Base-by-base conservation (phyloP, 2,888 invertebrate genomes). In the Drosophila meridiana region DNA sequence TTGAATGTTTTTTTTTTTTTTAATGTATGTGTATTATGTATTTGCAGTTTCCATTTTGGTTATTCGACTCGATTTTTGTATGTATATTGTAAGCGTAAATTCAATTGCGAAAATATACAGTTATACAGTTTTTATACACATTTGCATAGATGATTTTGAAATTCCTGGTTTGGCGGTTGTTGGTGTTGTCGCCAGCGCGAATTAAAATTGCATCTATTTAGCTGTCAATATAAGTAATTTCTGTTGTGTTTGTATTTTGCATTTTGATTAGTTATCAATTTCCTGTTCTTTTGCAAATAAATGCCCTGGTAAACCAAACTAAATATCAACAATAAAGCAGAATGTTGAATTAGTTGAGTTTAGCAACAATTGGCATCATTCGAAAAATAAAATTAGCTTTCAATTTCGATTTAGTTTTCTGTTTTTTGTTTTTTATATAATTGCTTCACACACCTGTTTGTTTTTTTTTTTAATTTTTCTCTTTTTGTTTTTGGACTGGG, bases 101-200 rank as follows among this genome's bases (percentile, higher is more conserved):
- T 85, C 84, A 85, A 87, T 87, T 85, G 85, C 89, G 89, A 85
- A 85, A 85, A 85, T 85, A 88, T 88, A 88, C 84, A 88, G 58
- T 87, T 84, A 52, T 52, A 87, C 77, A 80, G 69, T 64, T 67
- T 58, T 75, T 76, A 70, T 66, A 68, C 66, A 75, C 59, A 68
- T 59, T 50, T 65, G 48, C 47, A 59, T 60, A 78, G 65, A 78
- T 68, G 70, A 68, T 20, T 60, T 59, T 67, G 34, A 48, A 69
- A 67, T 74, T 71, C 20, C 57, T 80, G 80, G 77, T 6, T 34
- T 52, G 34, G 34, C 50, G 3, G 45, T 69, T 64, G 32, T 52
- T 63, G 63, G 60, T 70, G 50, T 28, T 65, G 63, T 58, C 67
- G 47, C 77, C 61, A 61, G 66, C 68, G 61, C 69, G 69, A 73